Evolutionary conservation across 2,113 vertebrate genomes (phyloP).

Genomic region (Ictidomys tridecemlineatus): DNA sequence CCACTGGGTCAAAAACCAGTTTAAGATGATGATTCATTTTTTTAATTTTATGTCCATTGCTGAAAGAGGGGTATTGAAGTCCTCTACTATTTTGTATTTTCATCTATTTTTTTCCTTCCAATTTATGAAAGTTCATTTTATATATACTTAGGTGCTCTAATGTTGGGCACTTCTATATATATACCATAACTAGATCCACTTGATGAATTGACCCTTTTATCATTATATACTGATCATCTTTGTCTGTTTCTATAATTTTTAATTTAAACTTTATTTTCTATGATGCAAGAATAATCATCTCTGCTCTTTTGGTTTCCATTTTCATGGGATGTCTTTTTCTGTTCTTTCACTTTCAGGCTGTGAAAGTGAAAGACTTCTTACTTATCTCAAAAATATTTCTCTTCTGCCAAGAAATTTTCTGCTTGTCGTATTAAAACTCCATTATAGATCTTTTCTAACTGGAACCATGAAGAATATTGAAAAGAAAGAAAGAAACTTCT

Average conservation of each 20-base stretch:
- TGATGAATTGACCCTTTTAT: neutral
- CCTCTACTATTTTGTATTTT: neutral
- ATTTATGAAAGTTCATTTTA: neutral
- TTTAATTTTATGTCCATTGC: neutral
- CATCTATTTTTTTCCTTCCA: neutral
- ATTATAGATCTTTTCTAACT: neutral
- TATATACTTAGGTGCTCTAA: neutral
- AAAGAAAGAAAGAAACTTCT: too few relatives aligned
- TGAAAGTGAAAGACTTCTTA: too few relatives aligned
- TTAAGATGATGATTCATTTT: neutral
- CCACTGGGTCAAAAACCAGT: neutral
- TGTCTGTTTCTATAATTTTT: neutral
- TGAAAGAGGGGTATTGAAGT: too few relatives aligned
- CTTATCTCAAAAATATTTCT: too few relatives aligned
- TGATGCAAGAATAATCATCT: too few relatives aligned
- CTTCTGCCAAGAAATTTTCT: neutral
- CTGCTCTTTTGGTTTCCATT: neutral
- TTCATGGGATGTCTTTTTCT: neutral
- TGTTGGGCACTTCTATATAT: neutral
- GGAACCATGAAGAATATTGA: too few relatives aligned
- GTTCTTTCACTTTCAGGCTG: neutral
- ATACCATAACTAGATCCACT: neutral
- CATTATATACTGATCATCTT: neutral
- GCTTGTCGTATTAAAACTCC: neutral
- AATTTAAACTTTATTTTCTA: neutral